Base-by-base conservation (phyloP, 2,888 invertebrate species). In the Dicycla oo region DNA sequence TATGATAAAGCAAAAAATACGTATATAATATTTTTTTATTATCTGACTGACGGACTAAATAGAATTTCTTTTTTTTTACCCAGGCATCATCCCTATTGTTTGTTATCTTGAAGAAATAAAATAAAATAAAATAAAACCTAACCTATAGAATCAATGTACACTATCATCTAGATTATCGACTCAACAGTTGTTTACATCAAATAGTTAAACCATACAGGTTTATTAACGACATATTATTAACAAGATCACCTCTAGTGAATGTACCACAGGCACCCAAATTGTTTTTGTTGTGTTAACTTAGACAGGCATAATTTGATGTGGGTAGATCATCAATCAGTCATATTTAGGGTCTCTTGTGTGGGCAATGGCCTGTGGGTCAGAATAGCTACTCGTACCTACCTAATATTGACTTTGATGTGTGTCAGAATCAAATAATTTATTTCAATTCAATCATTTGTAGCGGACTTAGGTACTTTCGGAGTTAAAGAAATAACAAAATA, bases 251-350 rank as follows among this genome's bases (percentile, higher is more conserved):
- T 69, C 47, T 80, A 49, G 69, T 66, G 47, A 67, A 30, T 56
- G 34, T n/a, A 38, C 18, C 58, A 23, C 43, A 56, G 58, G 43
- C 54, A 56, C 7, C 49, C 20, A 30, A 45, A 57, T 40, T 61
- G 75, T 73, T 70, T 80, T 80, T 80, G 75, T 83, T 75, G 30
- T 23, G 18, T 2, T 47, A 20, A 57, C 0, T 73, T 69, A 30
- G 66, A 58, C 65, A 34, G 43, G 47, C 2, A n/a, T 58, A 40
- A 43, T 61, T 68, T 73, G 80, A 80, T 57, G 63, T 57, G 70
- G 80, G 73, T 83, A 57, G 3, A 20, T 69, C 69, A 83, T 72
- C 53, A 81, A 75, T 75, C 75, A 79, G 60, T 34, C 13, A 56
- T 51, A 67, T 51, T 67, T 56, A 45, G 38, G 51, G 57, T 62